Evolutionary conservation across 1,140 invertebrate species (phyloP).

Genomic region (Drosophila teissieri): DNA sequence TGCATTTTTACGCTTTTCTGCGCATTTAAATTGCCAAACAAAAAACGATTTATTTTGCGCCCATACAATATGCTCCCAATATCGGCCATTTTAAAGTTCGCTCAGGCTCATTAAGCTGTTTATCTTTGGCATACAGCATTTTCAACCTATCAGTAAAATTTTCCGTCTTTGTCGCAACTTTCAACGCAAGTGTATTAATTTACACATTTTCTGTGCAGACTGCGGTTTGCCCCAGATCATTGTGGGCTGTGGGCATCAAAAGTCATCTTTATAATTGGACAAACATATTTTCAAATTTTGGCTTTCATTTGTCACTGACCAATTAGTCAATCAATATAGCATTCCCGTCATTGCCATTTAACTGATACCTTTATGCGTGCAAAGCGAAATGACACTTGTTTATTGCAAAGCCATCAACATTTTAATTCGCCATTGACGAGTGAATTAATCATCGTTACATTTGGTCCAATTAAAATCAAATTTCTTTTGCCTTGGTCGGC

Average conservation of each 20-base stretch:
- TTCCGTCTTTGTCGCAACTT: not conserved
- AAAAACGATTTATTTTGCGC: not conserved
- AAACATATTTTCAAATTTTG: slow-evolving; percentile 1
- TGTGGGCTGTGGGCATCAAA: no score
- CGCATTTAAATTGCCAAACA: slow-evolving; percentile 15
- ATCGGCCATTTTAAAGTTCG: not conserved
- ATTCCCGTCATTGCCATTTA: not conserved
- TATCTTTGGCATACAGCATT: slow-evolving; percentile 5
- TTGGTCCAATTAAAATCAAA: slow-evolving; percentile 1
- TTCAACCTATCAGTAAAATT: not conserved
- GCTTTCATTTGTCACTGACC: slow-evolving; percentile 2
- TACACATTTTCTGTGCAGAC: not conserved
- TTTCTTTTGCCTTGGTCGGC: not conserved
- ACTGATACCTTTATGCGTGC: not conserved
- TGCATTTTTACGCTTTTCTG: slow-evolving; percentile 17
- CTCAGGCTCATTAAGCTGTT: not conserved
- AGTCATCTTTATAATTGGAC: slow-evolving; percentile 4
- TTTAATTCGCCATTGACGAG: not conserved
- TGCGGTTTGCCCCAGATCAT: not conserved
- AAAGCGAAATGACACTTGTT: slow-evolving; percentile 11
- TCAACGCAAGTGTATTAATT: not conserved
- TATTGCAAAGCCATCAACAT: not conserved
- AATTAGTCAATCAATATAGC: slow-evolving; percentile 24
- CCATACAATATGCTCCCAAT: not conserved
- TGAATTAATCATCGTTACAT: slow-evolving; percentile 14